Conservation (phyloP, 2,797 vertebrate genomes). For the Novumbra hubbsi region DNA sequence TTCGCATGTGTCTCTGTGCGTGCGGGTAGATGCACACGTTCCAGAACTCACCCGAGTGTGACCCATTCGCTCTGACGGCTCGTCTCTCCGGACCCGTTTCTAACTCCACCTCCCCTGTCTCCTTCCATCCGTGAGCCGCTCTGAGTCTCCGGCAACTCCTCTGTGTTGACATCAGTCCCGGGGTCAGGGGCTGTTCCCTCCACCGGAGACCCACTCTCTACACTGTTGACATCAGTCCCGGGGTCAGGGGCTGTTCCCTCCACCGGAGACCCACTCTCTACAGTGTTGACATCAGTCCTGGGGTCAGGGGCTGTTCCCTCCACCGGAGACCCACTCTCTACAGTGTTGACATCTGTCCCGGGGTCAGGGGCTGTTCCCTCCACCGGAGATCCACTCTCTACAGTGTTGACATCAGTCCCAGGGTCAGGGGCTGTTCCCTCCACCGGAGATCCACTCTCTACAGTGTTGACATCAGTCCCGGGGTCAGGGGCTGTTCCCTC, state of each 20-base stretch:
- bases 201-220: background rate
- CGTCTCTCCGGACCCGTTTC: background rate
- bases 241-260: too few species aligned
- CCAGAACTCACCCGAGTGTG: constrained; percentile 51
- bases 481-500: too few species aligned
- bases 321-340: too few species aligned
- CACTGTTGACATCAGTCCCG: background rate
- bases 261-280: background rate
- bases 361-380: too few species aligned
- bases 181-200: too few species aligned
- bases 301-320: background rate
- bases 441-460: too few species aligned
- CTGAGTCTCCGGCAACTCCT: too few species aligned
- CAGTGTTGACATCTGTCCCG: too few species aligned
- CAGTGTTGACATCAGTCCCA: too few species aligned
- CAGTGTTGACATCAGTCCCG: too few species aligned
- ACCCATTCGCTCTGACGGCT: constrained; percentile 30
- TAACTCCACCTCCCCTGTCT: background rate
- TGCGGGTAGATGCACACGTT: background rate
- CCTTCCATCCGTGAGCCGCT: background rate
- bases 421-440: background rate
- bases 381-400: background rate
- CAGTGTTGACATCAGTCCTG: too few species aligned
- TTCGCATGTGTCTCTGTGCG: background rate
- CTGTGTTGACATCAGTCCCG: too few species aligned